A percentile compares a stretch with the other conserved stretches of the same genome.
phyloP scores from a whole-genome alignment of 2,113 vertebrate species.

The Cariama cristata region DNA sequence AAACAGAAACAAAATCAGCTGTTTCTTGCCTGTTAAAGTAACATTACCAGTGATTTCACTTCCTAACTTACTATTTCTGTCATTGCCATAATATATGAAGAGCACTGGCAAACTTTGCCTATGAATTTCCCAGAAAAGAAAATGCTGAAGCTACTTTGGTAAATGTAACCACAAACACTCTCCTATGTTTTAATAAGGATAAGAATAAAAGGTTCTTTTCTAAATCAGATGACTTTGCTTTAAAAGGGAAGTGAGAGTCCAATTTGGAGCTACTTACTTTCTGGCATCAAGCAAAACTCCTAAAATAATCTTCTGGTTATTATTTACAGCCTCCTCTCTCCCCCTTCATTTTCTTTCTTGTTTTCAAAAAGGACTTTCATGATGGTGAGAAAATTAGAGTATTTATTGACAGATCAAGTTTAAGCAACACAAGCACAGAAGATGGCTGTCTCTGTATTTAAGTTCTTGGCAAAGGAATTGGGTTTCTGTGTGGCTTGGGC shows the following conservation, averaged over 20 bases:
- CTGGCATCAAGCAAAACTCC: not conserved
- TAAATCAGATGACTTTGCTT: not conserved
- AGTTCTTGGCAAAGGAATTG: not conserved
- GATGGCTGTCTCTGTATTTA: not conserved
- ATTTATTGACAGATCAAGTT: not conserved
- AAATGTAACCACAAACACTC: not conserved
- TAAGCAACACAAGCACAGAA: not conserved
- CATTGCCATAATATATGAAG: not conserved
- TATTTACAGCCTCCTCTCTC: not conserved
- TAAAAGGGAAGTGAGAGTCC: not conserved
- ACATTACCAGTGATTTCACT: not conserved
- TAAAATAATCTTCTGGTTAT: not conserved
- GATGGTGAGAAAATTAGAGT: not conserved
- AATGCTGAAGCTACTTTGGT: not conserved
- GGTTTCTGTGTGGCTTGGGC: not conserved
- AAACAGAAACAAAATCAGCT: not conserved
- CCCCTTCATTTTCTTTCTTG: not conserved
- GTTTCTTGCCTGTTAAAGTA: conserved; percentile 16
- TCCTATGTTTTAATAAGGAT: not conserved
- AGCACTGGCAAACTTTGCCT: not conserved
- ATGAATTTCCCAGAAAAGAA: not conserved
- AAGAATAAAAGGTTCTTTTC: conserved; percentile 16
- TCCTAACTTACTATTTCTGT: not conserved
- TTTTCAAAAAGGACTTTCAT: not conserved
- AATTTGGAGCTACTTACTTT: not conserved